Evolutionary conservation across 2,113 vertebrate species (phyloP), one percentile per base, ranked within the genome.

Genomic region (Planiliza haematocheilus): DNA sequence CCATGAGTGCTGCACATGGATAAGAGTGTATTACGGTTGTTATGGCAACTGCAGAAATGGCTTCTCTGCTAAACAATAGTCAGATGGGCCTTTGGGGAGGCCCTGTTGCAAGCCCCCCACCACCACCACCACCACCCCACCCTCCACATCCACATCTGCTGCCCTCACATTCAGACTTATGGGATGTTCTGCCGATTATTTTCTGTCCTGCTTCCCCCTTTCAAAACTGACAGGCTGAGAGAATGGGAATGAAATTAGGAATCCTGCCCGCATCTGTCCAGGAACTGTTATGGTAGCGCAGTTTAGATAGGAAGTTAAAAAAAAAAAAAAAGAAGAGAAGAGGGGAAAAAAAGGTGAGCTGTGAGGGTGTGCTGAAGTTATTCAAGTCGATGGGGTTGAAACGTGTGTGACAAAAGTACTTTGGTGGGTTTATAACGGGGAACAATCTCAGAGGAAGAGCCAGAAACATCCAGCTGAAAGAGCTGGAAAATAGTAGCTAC

Each of bases 41-140:
- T 94, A 95, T 95, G 91, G 95, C 91, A 95, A 99, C 96, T 93
- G 89, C 90, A 96, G 94, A 97, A 96, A 96, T 95, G 94, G 94
- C 94, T 94, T 92, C 91, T 93, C 88, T 84, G 89, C 85, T 79
- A 86, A 94, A 92, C 91, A 93, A 95, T 95, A 88, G 93, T 93
- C 61, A 74, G 85, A 87, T 84, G 89, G 81, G 84, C 70, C 86
- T 91, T 92, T 91, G 93, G 93, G 92, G 95, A 94, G 95, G 94
- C 92, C 91, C 86, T 89, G 91, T 91, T 81, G 89, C 83, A 68
- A 36, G 49, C 58, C 46, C 94, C 94, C 94, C 93, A 92, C 87
- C 88, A 89, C 91, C 93, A 95, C 97, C 97, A 96, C 97, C 96
- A 97, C 96, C 95, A 95, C 93, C 95, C 94, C 93, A 92, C 93